phyloP scores from a whole-genome alignment of 1,140 invertebrate species.

The Acromyrmex echinatior region DNA sequence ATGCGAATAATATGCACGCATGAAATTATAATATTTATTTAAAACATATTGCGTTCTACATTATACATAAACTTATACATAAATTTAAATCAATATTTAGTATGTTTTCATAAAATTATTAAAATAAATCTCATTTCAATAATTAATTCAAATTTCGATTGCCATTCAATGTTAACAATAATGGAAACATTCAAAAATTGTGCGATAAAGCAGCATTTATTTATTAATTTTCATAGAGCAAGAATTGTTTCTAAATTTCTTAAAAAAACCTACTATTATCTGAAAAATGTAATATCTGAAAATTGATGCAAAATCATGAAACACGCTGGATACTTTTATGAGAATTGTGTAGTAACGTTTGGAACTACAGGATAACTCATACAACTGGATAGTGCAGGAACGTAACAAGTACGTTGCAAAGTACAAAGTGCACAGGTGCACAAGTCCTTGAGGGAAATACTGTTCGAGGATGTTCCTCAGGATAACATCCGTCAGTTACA shows the following conservation, averaged over 20 bases:
- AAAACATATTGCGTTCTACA: not conserved
- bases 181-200: not conserved
- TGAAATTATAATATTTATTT: not conserved
- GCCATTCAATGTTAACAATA: not conserved
- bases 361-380: not conserved
- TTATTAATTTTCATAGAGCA: not conserved
- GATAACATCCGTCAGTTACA: conserved; percentile 40
- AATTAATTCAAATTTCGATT: not conserved
- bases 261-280: no score
- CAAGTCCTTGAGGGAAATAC: conserved; percentile 23
- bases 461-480: conserved; percentile 28
- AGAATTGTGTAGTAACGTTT: not conserved
- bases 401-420: conserved; percentile 11
- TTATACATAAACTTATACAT: conserved; percentile 3
- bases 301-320: not conserved
- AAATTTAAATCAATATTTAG: not conserved
- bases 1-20: not conserved
- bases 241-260: conserved; percentile 1
- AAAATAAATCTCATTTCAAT: not conserved
- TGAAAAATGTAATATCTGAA: not conserved
- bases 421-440: conserved; percentile 35
- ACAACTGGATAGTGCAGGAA: conserved; percentile 7
- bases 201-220: not conserved
- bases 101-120: not conserved
- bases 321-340: conserved; percentile 1